phyloP scores from a whole-genome alignment of 2,888 invertebrate species.

The Amblyjoppa fuscipennis region DNA sequence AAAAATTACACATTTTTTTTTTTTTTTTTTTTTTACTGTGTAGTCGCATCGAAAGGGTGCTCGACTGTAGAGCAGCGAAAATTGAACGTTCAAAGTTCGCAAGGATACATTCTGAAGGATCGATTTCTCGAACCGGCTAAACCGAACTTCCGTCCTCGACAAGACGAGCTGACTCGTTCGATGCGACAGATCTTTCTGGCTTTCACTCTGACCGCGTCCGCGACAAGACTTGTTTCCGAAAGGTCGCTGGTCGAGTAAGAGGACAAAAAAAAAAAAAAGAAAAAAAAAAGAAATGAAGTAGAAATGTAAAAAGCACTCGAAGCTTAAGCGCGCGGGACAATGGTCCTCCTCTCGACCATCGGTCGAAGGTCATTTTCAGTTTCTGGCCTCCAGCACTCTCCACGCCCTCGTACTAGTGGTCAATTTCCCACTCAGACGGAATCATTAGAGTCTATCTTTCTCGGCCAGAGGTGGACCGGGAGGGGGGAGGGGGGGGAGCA shows the following conservation, averaged over 20 bases:
- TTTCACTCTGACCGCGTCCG: neutral
- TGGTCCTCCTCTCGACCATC: conserved; percentile 71
- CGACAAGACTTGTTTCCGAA: neutral
- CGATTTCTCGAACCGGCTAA: conserved; percentile 39
- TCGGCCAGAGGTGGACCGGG: conserved; percentile 16
- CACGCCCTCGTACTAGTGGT: conserved; percentile 76
- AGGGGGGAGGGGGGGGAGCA: conserved; percentile 2
- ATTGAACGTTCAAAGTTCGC: no score
- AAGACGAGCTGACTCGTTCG: conserved; percentile 1
- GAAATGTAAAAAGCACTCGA: conserved; percentile 59
- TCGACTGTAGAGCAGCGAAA: no score
- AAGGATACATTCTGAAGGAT: no score
- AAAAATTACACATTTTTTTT: no score
- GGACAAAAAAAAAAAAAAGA: neutral
- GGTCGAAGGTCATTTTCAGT: conserved; percentile 79
- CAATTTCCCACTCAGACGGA: conserved; percentile 85
- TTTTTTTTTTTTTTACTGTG: no score
- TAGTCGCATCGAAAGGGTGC: no score
- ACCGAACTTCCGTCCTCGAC: conserved; percentile 53
- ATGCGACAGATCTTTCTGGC: neutral
- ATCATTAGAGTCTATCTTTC: conserved; percentile 80
- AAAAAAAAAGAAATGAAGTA: neutral
- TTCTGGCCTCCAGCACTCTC: conserved; percentile 60
- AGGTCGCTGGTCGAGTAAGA: conserved; percentile 16
- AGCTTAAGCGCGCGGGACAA: conserved; percentile 61